Evolutionary conservation across 2,888 invertebrate genomes (phyloP), one percentile per base, ranked within the genome.

Genomic region (Lypha dubia): DNA sequence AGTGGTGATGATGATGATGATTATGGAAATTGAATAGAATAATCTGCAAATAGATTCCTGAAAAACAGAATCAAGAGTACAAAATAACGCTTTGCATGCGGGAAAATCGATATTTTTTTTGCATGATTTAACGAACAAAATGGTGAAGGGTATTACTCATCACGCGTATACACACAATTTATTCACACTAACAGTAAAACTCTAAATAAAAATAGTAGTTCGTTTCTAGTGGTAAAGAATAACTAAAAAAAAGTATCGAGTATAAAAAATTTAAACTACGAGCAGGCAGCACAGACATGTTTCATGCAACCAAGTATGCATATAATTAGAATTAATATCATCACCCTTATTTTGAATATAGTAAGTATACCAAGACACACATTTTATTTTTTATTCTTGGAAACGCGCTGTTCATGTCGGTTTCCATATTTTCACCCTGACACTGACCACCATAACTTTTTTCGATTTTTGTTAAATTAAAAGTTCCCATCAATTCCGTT

Each of bases 31-130:
- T 22, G 8, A 60, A 53, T 32, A 49, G 11, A 56, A n/a, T 11
- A 8, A 38, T 62, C 35, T 74, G 46, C 17, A 68, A 75, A 70
- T 70, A 75, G 22, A 62, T 38, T 62, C 51, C 41, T 17, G 35
- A 32, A 73, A 46, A 73, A 38, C 7, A n/a, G n/a, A n/a, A 46
- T 20, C 5, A 56, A 65, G 15, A 63, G 51, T 28, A 35, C 22
- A 38, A 44, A 68, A 77, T 53, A 44, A 32, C 20, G 38, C 41
- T 83, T 75, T 70, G 46, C 46, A 56, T 74, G 49, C 68, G 62
- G 67, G 41, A 84, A 84, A 84, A 84, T 84, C 84, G 41, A 84
- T 84, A 77, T 80, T 68, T 32, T n/a, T 79, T 76, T 51, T 68
- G 56, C 56, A 35, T 60, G 49, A 74, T 44, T 62, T 38, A 22